These are phyloP conservation scores for Alligator sinensis DNA, from an alignment of 2,113 vertebrate genomes.

Conservation along the genomic window DNA sequence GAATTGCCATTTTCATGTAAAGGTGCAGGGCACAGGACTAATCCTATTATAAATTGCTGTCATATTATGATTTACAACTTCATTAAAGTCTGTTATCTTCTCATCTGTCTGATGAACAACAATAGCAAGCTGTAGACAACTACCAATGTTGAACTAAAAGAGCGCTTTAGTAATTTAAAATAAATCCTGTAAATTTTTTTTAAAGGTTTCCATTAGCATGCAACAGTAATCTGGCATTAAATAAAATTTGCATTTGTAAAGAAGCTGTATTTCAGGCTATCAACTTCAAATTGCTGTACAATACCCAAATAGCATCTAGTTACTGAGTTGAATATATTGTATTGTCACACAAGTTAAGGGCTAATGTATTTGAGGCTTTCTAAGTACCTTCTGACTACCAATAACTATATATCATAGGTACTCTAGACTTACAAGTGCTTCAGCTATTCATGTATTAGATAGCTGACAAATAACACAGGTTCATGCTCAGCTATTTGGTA, in stretches of 20 bases:
- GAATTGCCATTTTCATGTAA: neutral
- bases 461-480: neutral
- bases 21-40: neutral
- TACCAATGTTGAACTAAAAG: neutral
- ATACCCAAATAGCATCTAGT: neutral
- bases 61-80: neutral
- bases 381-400: neutral
- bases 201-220: neutral
- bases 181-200: fast-evolving
- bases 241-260: neutral
- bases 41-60: fast-evolving
- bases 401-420: neutral
- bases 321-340: fast-evolving
- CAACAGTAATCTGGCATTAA: neutral
- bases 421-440: neutral
- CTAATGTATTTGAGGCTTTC: neutral
- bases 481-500: neutral
- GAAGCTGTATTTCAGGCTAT: neutral
- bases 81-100: neutral
- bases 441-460: neutral
- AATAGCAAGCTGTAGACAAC: neutral
- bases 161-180: neutral
- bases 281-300: neutral
- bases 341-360: neutral
- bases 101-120: neutral